Evolutionary conservation across 2,113 vertebrate species (phyloP).

Genomic region (Tauraco erythrolophus): DNA sequence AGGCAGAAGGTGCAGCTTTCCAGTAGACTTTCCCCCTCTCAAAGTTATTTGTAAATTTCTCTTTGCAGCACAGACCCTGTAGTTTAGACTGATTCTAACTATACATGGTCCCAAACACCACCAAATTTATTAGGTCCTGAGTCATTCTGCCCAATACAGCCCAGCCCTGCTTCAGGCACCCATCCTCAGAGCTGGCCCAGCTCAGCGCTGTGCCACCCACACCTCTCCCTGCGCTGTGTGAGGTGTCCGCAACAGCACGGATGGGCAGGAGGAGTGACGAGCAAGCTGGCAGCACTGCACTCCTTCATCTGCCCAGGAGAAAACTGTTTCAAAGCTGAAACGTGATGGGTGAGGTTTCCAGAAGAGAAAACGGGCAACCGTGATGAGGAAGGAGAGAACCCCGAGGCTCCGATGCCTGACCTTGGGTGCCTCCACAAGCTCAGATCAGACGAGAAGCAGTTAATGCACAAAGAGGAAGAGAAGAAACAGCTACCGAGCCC

Average conservation of each 20-base stretch:
- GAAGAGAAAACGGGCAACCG: neutral
- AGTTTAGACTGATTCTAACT: neutral
- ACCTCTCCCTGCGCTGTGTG: neutral
- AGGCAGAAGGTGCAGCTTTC: neutral
- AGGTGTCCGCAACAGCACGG: neutral
- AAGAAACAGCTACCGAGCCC: neutral
- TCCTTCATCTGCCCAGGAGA: neutral
- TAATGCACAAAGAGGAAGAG: neutral
- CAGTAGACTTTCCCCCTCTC: neutral
- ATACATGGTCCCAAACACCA: rapidly evolving
- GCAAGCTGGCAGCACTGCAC: neutral
- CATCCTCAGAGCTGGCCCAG: neutral
- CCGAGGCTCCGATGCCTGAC: rapidly evolving
- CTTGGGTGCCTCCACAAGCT: neutral
- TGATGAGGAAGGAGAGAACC: neutral
- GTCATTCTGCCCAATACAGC: neutral
- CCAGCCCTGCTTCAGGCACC: neutral
- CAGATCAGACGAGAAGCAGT: neutral
- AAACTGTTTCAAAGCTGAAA: neutral
- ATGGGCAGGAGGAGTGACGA: neutral
- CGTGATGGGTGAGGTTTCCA: neutral
- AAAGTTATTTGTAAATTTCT: neutral
- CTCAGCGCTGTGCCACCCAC: neutral
- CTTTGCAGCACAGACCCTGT: neutral
- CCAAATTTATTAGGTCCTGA: neutral